Percentiles rank a stretch among this genome's conserved stretches.
Evolutionary conservation across 2,113 vertebrate species (phyloP).

Genomic region (Ciconia stormi): DNA sequence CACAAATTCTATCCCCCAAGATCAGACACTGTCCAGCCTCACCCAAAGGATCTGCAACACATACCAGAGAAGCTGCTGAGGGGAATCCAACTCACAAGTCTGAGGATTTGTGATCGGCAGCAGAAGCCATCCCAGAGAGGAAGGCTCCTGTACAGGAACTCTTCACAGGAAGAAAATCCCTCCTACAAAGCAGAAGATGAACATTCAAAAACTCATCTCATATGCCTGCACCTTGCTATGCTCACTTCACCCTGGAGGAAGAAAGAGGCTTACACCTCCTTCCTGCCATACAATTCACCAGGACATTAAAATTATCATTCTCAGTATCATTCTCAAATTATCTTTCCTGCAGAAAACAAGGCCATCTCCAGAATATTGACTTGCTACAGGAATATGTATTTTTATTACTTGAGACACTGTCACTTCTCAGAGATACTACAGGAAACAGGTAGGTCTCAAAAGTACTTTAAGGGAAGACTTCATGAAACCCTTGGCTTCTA

Average conservation of each 20-base stretch:
- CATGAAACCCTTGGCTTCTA: not conserved
- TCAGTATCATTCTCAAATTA: not conserved
- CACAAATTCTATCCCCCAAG: not conserved
- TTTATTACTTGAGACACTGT: not conserved
- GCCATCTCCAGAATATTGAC: not conserved
- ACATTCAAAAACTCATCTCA: not conserved
- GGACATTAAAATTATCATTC: not conserved
- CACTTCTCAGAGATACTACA: not conserved
- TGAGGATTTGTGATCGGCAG: conserved; percentile 82
- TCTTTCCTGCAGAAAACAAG: not conserved
- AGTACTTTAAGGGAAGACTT: not conserved
- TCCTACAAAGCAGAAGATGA: conserved; percentile 76
- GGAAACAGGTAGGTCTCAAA: not conserved
- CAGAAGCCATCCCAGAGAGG: conserved; percentile 87
- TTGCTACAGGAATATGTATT: not conserved
- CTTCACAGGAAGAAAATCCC: conserved; percentile 86
- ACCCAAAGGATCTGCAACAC: not conserved
- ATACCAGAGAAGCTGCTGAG: conserved; percentile 81
- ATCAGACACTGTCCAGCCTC: not conserved
- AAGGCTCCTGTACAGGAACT: conserved; percentile 88
- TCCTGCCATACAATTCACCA: not conserved
- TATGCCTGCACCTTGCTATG: not conserved
- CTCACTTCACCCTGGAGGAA: not conserved
- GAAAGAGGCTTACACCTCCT: not conserved
- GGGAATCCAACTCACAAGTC: conserved; percentile 85